phyloP scores from a whole-genome alignment of 2,888 invertebrate genomes.

The Acheta domesticus region DNA sequence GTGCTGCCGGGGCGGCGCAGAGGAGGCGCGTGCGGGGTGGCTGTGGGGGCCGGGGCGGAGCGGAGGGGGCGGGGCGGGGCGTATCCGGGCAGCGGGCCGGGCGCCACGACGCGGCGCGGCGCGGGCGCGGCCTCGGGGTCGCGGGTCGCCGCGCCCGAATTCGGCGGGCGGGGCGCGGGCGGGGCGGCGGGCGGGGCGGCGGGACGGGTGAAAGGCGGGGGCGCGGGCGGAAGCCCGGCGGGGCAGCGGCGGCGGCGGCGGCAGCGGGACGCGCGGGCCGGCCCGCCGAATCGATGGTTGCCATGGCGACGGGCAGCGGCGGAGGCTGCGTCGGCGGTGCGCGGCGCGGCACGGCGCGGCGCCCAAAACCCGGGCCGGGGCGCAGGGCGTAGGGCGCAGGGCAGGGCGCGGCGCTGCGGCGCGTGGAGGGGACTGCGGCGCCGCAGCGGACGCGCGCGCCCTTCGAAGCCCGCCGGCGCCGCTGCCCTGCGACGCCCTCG shows the following conservation, averaged over 20 bases:
- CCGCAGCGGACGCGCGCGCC: slow-evolving; percentile 1
- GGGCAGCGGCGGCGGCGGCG: neutral
- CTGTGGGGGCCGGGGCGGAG: neutral
- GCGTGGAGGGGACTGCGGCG: slow-evolving; percentile 11
- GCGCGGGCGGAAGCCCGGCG: neutral
- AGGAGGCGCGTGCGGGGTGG: too few relatives aligned
- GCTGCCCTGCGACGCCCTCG: too few relatives aligned
- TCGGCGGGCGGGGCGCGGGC: neutral
- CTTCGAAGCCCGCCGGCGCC: neutral
- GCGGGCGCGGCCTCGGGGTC: neutral
- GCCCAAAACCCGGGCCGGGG: neutral
- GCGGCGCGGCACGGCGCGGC: neutral
- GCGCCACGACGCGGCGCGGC: neutral
- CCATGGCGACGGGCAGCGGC: neutral
- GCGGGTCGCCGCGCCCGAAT: neutral
- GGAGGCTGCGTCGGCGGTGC: neutral
- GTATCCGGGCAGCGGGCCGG: neutral
- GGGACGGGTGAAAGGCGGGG: neutral
- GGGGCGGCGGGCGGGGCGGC: neutral
- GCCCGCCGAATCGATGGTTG: neutral
- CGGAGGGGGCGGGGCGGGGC: neutral
- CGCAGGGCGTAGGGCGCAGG: neutral
- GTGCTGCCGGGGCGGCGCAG: too few relatives aligned
- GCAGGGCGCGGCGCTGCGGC: neutral
- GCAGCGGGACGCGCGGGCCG: neutral